Base-by-base conservation (phyloP, 2,797 vertebrate genomes). In the Cossypha polioptera region DNA sequence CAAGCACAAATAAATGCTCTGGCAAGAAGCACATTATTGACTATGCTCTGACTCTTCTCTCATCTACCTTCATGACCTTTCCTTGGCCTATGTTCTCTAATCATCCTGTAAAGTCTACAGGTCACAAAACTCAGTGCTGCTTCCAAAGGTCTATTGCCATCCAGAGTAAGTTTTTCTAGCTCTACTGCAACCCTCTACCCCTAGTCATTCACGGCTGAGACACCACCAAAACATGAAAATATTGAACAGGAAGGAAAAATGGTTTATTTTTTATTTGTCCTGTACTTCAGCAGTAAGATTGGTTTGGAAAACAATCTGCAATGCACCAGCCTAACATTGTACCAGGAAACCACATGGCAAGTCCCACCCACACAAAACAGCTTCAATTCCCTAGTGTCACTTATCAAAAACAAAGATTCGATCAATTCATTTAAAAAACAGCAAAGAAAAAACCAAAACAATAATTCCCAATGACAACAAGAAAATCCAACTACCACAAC, bases 391-490 rank as follows among this genome's bases (percentile, higher is more conserved):
- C 18, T 40, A 72, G 14, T 1, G 6, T 35, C 8, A 11, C 12
- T 45, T 75, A 36, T 6, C 6, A 61, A 76, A 88, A 72, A 14
- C 6, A 71, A 8, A 36, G 13, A 58, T 28, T 36, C 6, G 31
- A 67, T 25, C 31, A 2, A 63, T 29, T 29, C 6, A 51, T 26
- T 43, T 9, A 45, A 62, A 54, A 40, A 36, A 9, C 0, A 21
- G 4, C 3, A 40, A 31, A 42, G 2, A 13, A 59, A 42, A 1
- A 35, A 21, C 24, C 2, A 11, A n/a, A 22, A 12, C 7, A 38
- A 22, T 13, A 47, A 10, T 24, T 0, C 15, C 9, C 17, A 28
- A n/a, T 1, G 16, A 53, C 2, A 29, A 53, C 2, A 29, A 78
- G 36, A 66, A 66, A 20, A 29, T 22, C 21, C 28, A 21, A 69